Evolutionary conservation across 2,113 vertebrate genomes (phyloP).

Genomic region (Corythaeola cristata): DNA sequence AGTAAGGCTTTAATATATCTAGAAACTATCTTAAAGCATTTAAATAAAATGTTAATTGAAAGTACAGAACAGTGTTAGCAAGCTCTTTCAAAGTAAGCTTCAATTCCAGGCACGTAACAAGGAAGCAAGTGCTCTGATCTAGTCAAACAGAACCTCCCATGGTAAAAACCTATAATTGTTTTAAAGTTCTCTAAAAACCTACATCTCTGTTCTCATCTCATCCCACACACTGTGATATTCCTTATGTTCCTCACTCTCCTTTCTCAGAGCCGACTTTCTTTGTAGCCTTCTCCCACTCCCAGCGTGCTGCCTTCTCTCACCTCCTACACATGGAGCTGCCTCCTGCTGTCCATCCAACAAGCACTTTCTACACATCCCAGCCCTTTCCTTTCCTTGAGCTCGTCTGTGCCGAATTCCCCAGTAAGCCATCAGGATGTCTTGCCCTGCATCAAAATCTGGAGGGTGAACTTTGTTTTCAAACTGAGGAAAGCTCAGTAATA

Average conservation of each 20-base stretch:
- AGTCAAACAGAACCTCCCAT: slow-evolving; percentile 67
- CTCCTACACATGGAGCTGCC: slow-evolving; percentile 44
- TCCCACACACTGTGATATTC: slow-evolving; percentile 65
- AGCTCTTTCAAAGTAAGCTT: slow-evolving; percentile 53
- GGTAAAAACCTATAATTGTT: slow-evolving; percentile 70
- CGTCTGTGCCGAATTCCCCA: neutral
- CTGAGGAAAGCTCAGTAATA: neutral
- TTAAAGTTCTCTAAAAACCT: slow-evolving; percentile 68
- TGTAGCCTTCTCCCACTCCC: slow-evolving; percentile 69
- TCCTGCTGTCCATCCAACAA: slow-evolving; percentile 64
- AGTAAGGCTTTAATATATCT: slow-evolving; percentile 47
- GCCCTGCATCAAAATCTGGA: slow-evolving; percentile 14
- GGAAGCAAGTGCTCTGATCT: slow-evolving; percentile 55
- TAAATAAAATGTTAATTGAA: slow-evolving; percentile 68
- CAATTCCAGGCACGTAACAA: slow-evolving; percentile 47
- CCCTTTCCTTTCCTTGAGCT: slow-evolving; percentile 10
- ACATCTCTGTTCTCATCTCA: slow-evolving; percentile 66
- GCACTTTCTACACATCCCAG: slow-evolving; percentile 23
- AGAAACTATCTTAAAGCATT: slow-evolving; percentile 54
- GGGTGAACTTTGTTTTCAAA: neutral
- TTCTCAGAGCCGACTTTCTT: slow-evolving; percentile 60
- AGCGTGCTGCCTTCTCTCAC: slow-evolving; percentile 62
- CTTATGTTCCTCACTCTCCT: slow-evolving; percentile 66
- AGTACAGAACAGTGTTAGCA: slow-evolving; percentile 24
- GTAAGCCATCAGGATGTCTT: neutral